Base-by-base conservation (phyloP, 2,113 vertebrate genomes). In the Corynorhinus townsendii region DNA sequence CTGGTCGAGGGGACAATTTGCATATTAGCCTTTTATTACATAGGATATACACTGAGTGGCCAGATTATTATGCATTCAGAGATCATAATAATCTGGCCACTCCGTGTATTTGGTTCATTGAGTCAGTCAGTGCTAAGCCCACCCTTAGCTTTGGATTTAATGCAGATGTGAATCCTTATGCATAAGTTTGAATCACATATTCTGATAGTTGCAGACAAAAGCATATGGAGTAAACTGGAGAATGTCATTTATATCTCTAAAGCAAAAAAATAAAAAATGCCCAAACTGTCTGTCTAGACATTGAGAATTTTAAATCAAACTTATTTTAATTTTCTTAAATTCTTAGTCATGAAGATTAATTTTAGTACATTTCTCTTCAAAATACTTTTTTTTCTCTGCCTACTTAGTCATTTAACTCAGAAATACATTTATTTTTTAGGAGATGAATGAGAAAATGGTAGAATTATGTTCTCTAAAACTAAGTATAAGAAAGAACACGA, bases 361-460 rank as follows among this genome's bases (percentile, higher is more conserved):
- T 89, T 93, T 92, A 59, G 80, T 72, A 47, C 9, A 80, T 91
- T 96, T 88, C 62, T 92, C 64, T 95, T 96, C 47, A 35, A 59
- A 86, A 94, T 86, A 7, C 28, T 87, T 92, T 96, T 73, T 79
- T 77, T 71, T 66, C 28, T 79, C 22, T 56, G 17, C 89, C 35
- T 62, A 79, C 28, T 52, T 93, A 94, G 7, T 94, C 38, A 40
- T 71, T 77, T 82, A 89, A 93, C n/a, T 84, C 26, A 81, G 15
- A 20, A 33, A 30, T 89, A 11, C 71, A 59, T 73, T 82, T 93
- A 38, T 52, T n/a, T 59, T 91, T 95, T 82, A 90, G 85, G 92
- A 73, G 33, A 52, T 91, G 69, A 90, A 91, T 86, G n/a, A 90
- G n/a, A 73, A 95, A 95, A 89, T 92, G 43, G 75, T 89, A 43